Evolutionary conservation across 1,140 invertebrate species (phyloP).

Genomic region (Musca domestica): DNA sequence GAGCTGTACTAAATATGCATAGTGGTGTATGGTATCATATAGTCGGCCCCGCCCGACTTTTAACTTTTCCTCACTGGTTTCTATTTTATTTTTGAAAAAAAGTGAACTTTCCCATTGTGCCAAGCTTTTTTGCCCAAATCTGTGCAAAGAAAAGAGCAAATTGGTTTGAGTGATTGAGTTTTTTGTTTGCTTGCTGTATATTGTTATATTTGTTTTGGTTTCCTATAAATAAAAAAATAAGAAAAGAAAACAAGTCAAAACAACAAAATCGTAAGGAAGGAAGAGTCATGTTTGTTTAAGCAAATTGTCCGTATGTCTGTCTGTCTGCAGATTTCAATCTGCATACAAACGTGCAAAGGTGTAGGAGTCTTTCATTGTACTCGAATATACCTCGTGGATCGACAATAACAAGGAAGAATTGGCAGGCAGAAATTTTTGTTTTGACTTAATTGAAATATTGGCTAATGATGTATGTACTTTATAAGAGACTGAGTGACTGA

Average conservation of each 20-base stretch:
- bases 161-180: slow-evolving; percentile 20
- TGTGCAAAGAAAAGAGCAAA: background rate
- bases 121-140: too few species aligned
- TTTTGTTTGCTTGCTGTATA: background rate
- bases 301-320: background rate
- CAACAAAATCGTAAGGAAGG: background rate
- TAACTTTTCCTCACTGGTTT: too few species aligned
- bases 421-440: background rate
- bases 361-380: slow-evolving; percentile 1
- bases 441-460: slow-evolving; percentile 20
- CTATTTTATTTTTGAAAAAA: too few species aligned
- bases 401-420: slow-evolving; percentile 9
- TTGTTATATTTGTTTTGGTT: too few species aligned
- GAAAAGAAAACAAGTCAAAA: background rate
- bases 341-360: background rate
- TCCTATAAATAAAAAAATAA: background rate
- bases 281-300: slow-evolving; percentile 20
- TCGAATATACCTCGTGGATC: too few species aligned
- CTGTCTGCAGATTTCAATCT: slow-evolving; percentile 8
- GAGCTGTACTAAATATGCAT: too few species aligned
- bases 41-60: too few species aligned
- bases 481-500: too few species aligned
- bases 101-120: too few species aligned
- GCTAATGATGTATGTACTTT: background rate
- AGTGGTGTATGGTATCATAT: too few species aligned